These are phyloP conservation scores for Rostratula benghalensis DNA, from an alignment of 2,113 vertebrate species.

Conservation along the genomic window DNA sequence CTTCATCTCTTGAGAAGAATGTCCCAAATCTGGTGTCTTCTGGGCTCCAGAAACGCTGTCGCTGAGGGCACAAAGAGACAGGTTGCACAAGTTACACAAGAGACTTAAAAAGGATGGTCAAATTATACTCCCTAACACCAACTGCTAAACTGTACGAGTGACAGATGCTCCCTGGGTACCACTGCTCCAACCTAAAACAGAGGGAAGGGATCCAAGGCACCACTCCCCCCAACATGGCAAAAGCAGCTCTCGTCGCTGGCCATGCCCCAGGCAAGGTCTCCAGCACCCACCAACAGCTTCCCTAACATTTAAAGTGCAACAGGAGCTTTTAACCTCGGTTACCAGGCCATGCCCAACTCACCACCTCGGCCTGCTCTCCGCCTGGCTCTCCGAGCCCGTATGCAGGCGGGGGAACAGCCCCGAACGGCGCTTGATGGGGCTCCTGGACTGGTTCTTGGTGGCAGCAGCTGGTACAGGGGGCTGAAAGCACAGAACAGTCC, in stretches of 20 bases:
- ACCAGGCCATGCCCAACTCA: constrained; percentile 7
- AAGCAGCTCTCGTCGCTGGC: background rate
- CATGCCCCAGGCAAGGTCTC: background rate
- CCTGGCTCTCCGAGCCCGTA: constrained; percentile 86
- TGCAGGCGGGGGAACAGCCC: constrained; percentile 92
- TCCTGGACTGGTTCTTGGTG: constrained; percentile 87
- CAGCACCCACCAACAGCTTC: background rate
- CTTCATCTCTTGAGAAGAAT: constrained; percentile 85
- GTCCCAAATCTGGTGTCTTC: constrained; percentile 83
- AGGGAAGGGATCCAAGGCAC: background rate
- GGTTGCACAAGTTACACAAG: rapidly evolving
- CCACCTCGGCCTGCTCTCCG: constrained; percentile 83
- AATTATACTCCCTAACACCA: background rate
- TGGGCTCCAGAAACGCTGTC: constrained; percentile 84
- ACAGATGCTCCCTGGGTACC: background rate
- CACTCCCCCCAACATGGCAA: rapidly evolving
- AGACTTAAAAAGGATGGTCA: background rate
- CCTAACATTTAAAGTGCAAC: rapidly evolving
- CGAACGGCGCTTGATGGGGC: constrained; percentile 90
- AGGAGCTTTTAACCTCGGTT: background rate
- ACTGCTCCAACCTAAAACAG: background rate
- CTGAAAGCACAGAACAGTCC: constrained; percentile 63
- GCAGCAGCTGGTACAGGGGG: constrained; percentile 76
- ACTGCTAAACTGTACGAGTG: background rate
- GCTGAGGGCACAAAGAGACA: constrained; percentile 33